phyloP scores from a whole-genome alignment of 2,113 vertebrate genomes.

The Stigmatopora nigra region DNA sequence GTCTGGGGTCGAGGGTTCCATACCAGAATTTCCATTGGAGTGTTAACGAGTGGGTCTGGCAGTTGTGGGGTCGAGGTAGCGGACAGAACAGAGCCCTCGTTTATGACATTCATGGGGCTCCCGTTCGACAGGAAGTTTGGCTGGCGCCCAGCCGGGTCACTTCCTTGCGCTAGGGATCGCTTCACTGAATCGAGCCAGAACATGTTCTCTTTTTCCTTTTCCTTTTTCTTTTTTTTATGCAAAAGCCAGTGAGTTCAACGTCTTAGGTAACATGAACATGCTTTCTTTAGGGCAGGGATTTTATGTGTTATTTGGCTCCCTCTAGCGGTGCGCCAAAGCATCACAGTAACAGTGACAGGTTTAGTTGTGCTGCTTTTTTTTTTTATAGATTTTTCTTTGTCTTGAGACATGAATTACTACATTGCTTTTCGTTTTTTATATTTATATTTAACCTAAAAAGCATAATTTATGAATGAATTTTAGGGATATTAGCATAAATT shows the following conservation, averaged over 20 bases:
- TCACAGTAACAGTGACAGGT: background rate
- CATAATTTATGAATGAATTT: too few relatives aligned
- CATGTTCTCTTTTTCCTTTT: background rate
- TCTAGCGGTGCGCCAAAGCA: background rate
- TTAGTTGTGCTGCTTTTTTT: background rate
- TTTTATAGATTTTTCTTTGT: too few relatives aligned
- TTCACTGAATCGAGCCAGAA: conserved; percentile 22
- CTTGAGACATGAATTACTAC: background rate
- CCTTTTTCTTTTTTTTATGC: too few relatives aligned
- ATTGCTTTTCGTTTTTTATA: background rate
- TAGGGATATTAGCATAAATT: too few relatives aligned
- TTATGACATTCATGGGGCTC: background rate
- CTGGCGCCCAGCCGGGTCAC: conserved; percentile 46
- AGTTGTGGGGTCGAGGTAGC: background rate
- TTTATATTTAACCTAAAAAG: too few relatives aligned
- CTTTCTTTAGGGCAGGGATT: background rate
- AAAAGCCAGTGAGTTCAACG: background rate
- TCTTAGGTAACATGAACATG: background rate
- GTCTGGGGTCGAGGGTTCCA: too few relatives aligned
- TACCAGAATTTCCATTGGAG: too few relatives aligned
- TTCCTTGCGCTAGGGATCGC: conserved; percentile 43
- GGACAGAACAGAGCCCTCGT: conserved; percentile 11
- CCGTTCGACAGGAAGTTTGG: conserved; percentile 27
- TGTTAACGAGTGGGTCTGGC: too few relatives aligned
- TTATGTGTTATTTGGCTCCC: background rate